phyloP scores from a whole-genome alignment of 2,797 vertebrate genomes.

The Myotis planiceps region DNA sequence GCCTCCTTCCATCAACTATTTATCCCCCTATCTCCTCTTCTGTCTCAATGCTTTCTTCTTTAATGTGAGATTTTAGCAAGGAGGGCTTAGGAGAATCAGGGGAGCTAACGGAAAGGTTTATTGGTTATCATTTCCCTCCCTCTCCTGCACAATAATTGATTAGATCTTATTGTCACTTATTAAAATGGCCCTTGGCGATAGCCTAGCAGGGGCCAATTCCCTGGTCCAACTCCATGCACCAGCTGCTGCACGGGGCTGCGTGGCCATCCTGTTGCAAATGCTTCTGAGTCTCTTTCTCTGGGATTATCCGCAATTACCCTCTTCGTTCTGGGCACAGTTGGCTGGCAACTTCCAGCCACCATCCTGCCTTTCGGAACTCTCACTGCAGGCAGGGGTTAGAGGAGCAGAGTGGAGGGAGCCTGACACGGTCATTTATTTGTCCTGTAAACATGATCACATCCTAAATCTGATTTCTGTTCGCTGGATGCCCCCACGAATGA shows the following conservation, averaged over 20 bases:
- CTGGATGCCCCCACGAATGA: neutral
- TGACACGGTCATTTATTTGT: neutral
- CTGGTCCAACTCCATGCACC: neutral
- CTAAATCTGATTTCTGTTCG: conserved; percentile 27
- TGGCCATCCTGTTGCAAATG: neutral
- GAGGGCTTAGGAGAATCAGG: neutral
- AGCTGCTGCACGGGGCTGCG: no score
- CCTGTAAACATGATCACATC: conserved; percentile 5
- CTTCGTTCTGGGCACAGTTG: neutral
- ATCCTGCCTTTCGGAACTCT: neutral
- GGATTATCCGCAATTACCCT: neutral
- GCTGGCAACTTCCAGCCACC: neutral
- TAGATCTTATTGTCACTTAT: neutral
- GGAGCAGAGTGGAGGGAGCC: neutral
- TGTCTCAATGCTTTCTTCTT: neutral
- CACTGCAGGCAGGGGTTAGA: neutral
- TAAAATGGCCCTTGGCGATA: neutral
- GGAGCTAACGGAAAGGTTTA: neutral
- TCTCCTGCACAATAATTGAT: neutral
- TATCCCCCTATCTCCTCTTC: neutral
- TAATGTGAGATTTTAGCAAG: neutral
- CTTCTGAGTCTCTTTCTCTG: neutral
- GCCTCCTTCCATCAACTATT: neutral
- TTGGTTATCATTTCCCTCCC: neutral
- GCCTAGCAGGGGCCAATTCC: neutral